Conservation (phyloP, 2,888 invertebrate species). For the Antitype chi region DNA sequence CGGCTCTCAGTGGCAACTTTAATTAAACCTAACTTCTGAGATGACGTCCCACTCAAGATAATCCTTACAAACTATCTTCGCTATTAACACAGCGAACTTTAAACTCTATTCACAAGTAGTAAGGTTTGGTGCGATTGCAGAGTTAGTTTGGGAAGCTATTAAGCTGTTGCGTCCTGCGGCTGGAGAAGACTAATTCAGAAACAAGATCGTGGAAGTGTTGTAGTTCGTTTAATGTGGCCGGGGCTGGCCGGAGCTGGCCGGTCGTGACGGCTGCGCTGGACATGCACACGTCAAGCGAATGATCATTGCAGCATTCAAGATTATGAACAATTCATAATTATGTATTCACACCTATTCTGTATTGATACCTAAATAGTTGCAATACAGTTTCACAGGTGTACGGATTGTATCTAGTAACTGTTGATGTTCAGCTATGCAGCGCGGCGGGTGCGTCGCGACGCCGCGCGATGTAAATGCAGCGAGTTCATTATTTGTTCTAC, state of each 20-base stretch:
- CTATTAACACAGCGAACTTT: slow-evolving; percentile 40
- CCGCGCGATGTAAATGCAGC: neutral
- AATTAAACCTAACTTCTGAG: slow-evolving; percentile 88
- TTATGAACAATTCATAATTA: neutral
- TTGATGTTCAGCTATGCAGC: neutral
- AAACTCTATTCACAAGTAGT: slow-evolving; percentile 61
- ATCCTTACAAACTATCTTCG: slow-evolving; percentile 69
- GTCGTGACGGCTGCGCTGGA: too few species aligned
- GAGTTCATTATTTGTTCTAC: neutral
- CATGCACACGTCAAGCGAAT: neutral
- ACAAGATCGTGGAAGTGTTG: slow-evolving; percentile 71
- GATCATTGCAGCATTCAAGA: neutral
- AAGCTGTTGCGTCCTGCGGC: slow-evolving; percentile 82
- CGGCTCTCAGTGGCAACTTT: slow-evolving; percentile 82
- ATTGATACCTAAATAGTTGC: neutral
- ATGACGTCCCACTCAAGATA: slow-evolving; percentile 84
- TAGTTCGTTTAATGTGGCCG: slow-evolving; percentile 62
- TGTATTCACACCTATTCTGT: neutral
- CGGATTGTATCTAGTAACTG: neutral
- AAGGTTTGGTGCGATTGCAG: slow-evolving; percentile 49
- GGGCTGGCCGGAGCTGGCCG: neutral
- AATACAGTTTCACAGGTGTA: neutral
- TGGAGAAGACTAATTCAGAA: slow-evolving; percentile 76
- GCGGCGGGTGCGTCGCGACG: too few species aligned
- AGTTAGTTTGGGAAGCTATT: slow-evolving; percentile 68